Conservation (phyloP, 1,140 invertebrate genomes). For the Macrostomum lignano region DNA sequence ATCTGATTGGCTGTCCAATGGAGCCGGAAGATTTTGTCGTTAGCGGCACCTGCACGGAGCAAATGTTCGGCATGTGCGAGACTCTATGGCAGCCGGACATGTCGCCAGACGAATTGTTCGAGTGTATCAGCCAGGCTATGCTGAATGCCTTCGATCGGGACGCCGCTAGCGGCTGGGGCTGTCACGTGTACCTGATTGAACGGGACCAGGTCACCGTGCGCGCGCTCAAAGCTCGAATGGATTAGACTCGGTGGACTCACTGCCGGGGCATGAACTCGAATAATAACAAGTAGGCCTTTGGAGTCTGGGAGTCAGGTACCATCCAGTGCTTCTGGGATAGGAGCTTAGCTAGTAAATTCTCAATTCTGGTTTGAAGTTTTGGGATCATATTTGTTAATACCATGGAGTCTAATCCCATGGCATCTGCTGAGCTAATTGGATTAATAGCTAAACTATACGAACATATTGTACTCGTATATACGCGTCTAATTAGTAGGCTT, state of each 20-base stretch:
- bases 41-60: constrained; percentile 62
- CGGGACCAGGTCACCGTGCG: constrained; percentile 1
- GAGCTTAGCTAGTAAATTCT: too few species aligned
- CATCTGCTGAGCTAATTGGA: too few species aligned
- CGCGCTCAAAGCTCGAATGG: constrained; percentile 4
- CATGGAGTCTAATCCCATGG: too few species aligned
- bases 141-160: constrained; percentile 85
- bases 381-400: too few species aligned
- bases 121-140: constrained; percentile 75
- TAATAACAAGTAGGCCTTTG: too few species aligned
- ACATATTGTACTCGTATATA: too few species aligned
- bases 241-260: neutral
- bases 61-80: constrained; percentile 91
- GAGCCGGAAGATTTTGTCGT: constrained; percentile 76
- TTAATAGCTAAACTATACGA: too few species aligned
- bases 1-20: constrained; percentile 66
- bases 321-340: too few species aligned
- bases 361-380: too few species aligned
- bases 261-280: too few species aligned
- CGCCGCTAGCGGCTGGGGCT: constrained; percentile 89
- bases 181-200: constrained; percentile 63
- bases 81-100: constrained; percentile 63
- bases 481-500: too few species aligned
- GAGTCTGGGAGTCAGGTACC: too few species aligned
- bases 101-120: constrained; percentile 69